Base-by-base conservation (phyloP, 2,888 invertebrate genomes). In the Orthosia gothica region DNA sequence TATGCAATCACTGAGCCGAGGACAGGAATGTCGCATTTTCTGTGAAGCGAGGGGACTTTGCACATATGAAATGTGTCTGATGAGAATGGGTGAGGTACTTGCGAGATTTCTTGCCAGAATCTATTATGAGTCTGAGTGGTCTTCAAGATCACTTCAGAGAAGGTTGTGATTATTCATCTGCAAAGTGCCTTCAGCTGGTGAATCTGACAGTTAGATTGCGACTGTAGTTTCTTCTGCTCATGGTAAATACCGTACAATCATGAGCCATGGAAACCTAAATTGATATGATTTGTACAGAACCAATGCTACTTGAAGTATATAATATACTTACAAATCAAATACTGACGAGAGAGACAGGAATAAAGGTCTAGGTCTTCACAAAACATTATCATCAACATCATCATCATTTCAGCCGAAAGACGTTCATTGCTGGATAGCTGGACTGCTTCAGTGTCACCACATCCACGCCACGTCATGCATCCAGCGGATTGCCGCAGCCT, bases 1-100 rank as follows among this genome's bases (percentile, higher is more conserved):
- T 32, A 40, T 76, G 81, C 67, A 71, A 64, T 71, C 79, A 80
- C 71, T 81, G 82, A 80, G 59, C 65, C 65, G 71, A 59, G 54
- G 59, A 72, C 59, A 55, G 52, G 66, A 65, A 72, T 81, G 64
- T 68, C 55, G 52, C 20, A 49, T 77, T 61, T 74, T 40, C 26
- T 65, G 45, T 16, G 26, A 13, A 40, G 55, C 49, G 62, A 55
- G 20, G 55, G 13, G 18, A 55, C 47, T 23, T 40, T 4, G 7
- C 13, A 55, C 32, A 45, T 32, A 13, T 9, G 18, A 55, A 20
- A n/a, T 50, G 54, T 63, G 7, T 54, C 18, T 58, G 57, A 78
- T 20, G 32, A 23, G 58, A 55, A 79, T 68, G 15, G 5, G 13
- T 0, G 20, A 54, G 1, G 20, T 65, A 54, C 40, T 64, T 47